These are phyloP conservation scores for Hoplodrina blanda DNA, from an alignment of 2,888 invertebrate genomes.

Conservation along the genomic window DNA sequence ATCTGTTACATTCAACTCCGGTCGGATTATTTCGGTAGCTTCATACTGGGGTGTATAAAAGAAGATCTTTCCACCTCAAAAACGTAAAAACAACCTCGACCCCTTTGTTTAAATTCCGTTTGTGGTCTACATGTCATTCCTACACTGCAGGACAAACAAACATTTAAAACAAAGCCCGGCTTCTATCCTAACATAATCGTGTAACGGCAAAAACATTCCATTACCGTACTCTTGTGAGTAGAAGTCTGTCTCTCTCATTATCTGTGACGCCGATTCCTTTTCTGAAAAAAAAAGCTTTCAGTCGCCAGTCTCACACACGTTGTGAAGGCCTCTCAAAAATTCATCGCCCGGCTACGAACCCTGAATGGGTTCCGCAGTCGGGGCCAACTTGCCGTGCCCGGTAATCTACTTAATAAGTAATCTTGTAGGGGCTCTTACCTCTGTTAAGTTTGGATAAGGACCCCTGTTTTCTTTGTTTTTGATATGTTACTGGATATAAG, in stretches of 20 bases:
- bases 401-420: constrained; percentile 88
- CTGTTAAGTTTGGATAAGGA: constrained; percentile 69
- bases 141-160: constrained; percentile 48
- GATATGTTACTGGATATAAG: constrained; percentile 15
- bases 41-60: constrained; percentile 24
- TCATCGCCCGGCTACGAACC: constrained; percentile 88
- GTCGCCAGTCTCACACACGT: constrained; percentile 78
- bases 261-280: constrained; percentile 82
- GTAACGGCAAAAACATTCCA: constrained; percentile 60
- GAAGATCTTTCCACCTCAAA: constrained; percentile 9
- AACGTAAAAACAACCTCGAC: constrained; percentile 19
- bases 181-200: constrained; percentile 45
- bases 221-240: constrained; percentile 50
- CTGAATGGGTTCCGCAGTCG: constrained; percentile 81
- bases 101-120: constrained; percentile 55
- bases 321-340: constrained; percentile 89
- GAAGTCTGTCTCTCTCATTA: constrained; percentile 77
- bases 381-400: constrained; percentile 71
- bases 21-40: constrained; percentile 24
- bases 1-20: not conserved
- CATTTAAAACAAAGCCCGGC: constrained; percentile 40
- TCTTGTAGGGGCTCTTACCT: constrained; percentile 72
- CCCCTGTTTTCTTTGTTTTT: constrained; percentile 62
- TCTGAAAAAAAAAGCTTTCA: constrained; percentile 81
- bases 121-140: constrained; percentile 54